These are phyloP conservation scores for Cryptomyrus ogoouensis DNA, from an alignment of 2,113 vertebrate species.

Conservation along the genomic window DNA sequence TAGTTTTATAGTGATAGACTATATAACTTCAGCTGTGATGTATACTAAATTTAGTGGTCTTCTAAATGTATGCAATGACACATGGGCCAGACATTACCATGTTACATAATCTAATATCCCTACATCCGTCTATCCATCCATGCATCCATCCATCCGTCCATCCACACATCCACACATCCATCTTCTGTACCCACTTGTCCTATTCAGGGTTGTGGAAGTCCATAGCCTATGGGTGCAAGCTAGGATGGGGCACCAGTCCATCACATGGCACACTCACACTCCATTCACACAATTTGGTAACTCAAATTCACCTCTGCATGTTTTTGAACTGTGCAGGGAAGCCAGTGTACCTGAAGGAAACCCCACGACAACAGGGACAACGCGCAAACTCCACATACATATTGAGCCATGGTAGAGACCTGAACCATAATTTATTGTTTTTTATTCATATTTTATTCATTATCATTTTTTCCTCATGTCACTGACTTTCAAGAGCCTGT, in stretches of 20 bases:
- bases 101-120: not conserved
- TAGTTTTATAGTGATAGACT: not conserved
- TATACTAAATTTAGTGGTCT: not conserved
- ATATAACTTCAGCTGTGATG: not conserved
- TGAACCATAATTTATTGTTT: not conserved
- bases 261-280: not conserved
- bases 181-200: not conserved
- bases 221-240: not conserved
- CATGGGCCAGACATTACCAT: not conserved
- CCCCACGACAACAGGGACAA: not conserved
- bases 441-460: not conserved
- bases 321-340: not conserved
- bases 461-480: not conserved
- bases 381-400: not conserved
- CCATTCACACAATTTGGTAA: not conserved
- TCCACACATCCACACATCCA: not conserved
- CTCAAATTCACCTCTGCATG: too few species aligned
- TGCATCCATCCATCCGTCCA: too few species aligned
- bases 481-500: not conserved
- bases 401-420: not conserved
- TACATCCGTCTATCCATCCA: too few species aligned
- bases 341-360: not conserved
- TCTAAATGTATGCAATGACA: not conserved
- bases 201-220: not conserved
- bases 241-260: not conserved